phyloP scores from a whole-genome alignment of 1,140 invertebrate species.

The Bombus terrestris region DNA sequence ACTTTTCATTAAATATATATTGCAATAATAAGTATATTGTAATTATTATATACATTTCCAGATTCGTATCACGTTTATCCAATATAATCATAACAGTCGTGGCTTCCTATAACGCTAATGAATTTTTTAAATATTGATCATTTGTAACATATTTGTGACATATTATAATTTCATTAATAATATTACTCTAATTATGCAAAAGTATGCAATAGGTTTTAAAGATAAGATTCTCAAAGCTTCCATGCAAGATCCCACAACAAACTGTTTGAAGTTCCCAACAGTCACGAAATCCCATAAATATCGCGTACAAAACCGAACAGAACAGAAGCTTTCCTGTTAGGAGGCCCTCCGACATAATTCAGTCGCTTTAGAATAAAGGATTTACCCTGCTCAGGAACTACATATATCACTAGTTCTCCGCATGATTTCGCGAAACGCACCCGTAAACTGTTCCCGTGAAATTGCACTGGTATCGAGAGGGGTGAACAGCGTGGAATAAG shows the following conservation, averaged over 20 bases:
- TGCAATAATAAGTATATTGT: no score
- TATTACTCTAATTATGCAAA: no score
- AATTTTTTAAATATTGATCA: no score
- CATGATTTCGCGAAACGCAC: not conserved
- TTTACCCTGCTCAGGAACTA: not conserved
- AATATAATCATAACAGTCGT: no score
- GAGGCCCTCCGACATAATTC: not conserved
- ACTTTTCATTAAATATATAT: not conserved
- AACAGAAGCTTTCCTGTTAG: not conserved
- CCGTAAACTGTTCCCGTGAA: slow-evolving; percentile 18
- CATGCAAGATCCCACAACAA: not conserved
- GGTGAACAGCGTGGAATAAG: slow-evolving; percentile 18
- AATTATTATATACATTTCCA: no score
- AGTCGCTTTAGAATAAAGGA: not conserved
- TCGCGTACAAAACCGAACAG: not conserved
- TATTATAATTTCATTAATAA: no score
- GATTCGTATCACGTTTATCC: no score
- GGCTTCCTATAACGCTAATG: no score
- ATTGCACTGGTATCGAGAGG: slow-evolving; percentile 18
- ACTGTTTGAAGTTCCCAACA: not conserved
- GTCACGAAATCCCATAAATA: not conserved
- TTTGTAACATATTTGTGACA: no score
- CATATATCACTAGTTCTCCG: no score
- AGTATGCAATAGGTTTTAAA: no score
- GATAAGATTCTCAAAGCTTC: not conserved